Base-by-base conservation (phyloP, 2,888 invertebrate species). In the Drosophila neotestacea region DNA sequence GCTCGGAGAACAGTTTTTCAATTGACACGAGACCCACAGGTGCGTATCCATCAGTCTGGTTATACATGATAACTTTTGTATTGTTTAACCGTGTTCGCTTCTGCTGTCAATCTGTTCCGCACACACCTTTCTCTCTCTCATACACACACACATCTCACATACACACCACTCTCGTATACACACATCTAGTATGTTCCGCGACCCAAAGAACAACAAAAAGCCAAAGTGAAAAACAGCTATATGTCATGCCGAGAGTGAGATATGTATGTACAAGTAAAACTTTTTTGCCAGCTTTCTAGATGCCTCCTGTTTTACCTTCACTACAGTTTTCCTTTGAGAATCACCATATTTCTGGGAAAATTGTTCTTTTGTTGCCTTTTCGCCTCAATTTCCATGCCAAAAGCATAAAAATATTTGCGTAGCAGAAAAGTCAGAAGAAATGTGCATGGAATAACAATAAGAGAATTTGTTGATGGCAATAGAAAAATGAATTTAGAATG, bases 371-470 rank as follows among this genome's bases (percentile, higher is more conserved):
- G 50, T 56, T 71, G 64, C 46, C 55, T 62, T 66, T 61, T 52
- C 52, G 54, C 30, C 58, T 51, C 36, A 56, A 68, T 71, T 71
- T 69, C 51, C 68, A 72, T 68, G 67, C 55, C 63, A 74, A 79
- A 65, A 78, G 80, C 76, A 48, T 63, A 79, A 70, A 70, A 85
- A 82, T 81, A 72, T 85, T 81, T 85, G 65, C 69, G 42, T 66
- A 72, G 66, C 70, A 28, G 4, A 34, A 50, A 80, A 80, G 68
- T 72, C 79, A 55, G 61, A 41, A 56, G 11, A 39, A 70, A 66
- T 54, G 36, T 50, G 65, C 70, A 67, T 47, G 28, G 58, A 70
- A 75, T 70, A 74, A 81, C 68, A 82, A 81, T 73, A 79, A 63
- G 58, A 62, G 39, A 50, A 72, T 32, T 32, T 70, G 22, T 58